Conservation (phyloP, 1,140 invertebrate genomes). For the Chionoecetes opilio region DNA sequence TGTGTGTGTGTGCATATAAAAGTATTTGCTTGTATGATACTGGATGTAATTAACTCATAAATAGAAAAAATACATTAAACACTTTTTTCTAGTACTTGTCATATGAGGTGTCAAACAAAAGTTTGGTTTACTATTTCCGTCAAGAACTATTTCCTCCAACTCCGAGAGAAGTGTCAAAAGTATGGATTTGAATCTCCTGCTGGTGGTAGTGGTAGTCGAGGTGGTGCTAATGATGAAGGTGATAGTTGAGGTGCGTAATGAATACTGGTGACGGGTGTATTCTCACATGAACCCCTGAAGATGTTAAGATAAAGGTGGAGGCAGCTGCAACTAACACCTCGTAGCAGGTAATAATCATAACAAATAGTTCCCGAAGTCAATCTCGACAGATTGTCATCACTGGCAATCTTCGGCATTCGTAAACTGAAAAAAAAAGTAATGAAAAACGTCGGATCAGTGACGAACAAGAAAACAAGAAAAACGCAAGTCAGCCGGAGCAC, state of each 20-base stretch:
- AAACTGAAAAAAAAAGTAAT: background rate
- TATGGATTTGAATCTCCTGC: background rate
- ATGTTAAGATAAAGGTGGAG: background rate
- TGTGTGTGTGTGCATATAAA: no score
- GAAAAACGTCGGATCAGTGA: background rate
- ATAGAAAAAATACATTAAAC: no score
- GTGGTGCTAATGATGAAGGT: no score
- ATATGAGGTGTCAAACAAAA: no score
- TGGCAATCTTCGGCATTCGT: background rate
- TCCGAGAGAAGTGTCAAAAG: background rate
- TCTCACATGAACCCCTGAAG: background rate
- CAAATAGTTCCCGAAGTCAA: background rate
- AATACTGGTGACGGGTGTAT: background rate
- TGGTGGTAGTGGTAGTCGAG: no score
- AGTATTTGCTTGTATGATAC: no score
- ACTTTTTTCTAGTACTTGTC: no score
- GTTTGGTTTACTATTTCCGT: constrained; percentile 9
- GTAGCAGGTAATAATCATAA: background rate
- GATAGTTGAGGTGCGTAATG: no score
- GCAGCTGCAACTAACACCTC: background rate
- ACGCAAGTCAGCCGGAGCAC: constrained; percentile 1
- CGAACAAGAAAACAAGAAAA: background rate
- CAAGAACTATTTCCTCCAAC: background rate
- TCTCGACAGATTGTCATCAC: background rate
- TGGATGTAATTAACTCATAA: no score